Evolutionary conservation across 2,888 invertebrate genomes (phyloP).

Genomic region (Neoitamus cyanurus): DNA sequence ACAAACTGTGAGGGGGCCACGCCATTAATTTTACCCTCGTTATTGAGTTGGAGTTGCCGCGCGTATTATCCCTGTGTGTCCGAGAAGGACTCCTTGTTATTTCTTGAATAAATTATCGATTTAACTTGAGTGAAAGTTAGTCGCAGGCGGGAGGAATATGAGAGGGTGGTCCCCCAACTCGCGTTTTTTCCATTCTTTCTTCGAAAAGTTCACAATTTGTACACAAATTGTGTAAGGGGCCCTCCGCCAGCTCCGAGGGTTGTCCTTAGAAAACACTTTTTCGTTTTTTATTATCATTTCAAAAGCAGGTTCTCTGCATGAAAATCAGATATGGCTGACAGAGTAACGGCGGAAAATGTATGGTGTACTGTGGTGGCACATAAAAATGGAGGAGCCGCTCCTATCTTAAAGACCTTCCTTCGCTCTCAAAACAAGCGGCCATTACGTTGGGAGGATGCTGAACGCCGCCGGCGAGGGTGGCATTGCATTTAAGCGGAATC

Average conservation of each 20-base stretch:
- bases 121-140: slow-evolving; percentile 42
- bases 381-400: slow-evolving; percentile 34
- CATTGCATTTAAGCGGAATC: background rate
- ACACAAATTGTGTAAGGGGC: slow-evolving; percentile 22
- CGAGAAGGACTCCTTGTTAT: slow-evolving; percentile 45
- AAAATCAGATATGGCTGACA: slow-evolving; percentile 39
- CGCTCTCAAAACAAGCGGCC: background rate
- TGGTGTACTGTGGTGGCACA: background rate
- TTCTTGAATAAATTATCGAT: slow-evolving; percentile 51
- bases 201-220: slow-evolving; percentile 38
- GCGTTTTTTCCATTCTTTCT: slow-evolving; percentile 22
- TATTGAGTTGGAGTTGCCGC: slow-evolving; percentile 48
- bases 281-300: slow-evolving; percentile 22
- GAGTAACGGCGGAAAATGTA: slow-evolving; percentile 5
- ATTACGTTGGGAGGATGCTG: background rate
- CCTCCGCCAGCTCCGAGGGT: slow-evolving; percentile 10
- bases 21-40: slow-evolving; percentile 52
- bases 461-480: background rate
- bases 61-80: slow-evolving; percentile 18
- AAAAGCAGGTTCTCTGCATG: slow-evolving; percentile 13
- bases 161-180: slow-evolving; percentile 48
- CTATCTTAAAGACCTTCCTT: background rate
- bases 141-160: background rate
- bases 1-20: slow-evolving; percentile 35
- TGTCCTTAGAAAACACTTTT: slow-evolving; percentile 22